Evolutionary conservation across 1,140 invertebrate species (phyloP).

Genomic region (Magallana ariakensis): DNA sequence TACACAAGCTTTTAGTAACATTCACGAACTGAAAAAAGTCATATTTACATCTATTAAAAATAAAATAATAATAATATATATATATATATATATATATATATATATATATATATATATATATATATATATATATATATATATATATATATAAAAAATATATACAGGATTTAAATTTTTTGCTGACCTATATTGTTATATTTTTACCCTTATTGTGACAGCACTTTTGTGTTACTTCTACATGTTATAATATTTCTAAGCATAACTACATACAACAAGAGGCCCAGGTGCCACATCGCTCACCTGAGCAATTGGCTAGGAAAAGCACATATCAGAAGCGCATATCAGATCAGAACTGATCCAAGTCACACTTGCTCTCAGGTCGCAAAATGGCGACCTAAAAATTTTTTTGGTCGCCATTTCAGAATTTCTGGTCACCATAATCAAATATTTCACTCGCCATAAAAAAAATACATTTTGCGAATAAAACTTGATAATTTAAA

Average conservation of each 20-base stretch:
- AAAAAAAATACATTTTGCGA: too few species aligned
- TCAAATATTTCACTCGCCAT: too few species aligned
- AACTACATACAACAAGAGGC: background rate
- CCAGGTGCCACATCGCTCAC: too few species aligned
- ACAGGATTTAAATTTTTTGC: slow-evolving; percentile 10
- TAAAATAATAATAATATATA: background rate
- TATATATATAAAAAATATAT: too few species aligned
- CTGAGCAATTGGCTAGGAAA: background rate
- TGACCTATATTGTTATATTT: slow-evolving; percentile 5
- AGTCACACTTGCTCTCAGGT: too few species aligned
- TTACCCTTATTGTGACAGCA: slow-evolving; percentile 15
- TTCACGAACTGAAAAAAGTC: background rate
- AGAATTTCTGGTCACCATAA: too few species aligned
- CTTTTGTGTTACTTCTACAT: slow-evolving; percentile 16
- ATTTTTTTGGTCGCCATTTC: too few species aligned
- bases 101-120: too few species aligned
- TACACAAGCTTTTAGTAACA: slow-evolving; percentile 15
- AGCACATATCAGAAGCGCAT: slow-evolving; percentile 14
- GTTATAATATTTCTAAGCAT: slow-evolving; percentile 11
- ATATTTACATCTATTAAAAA: background rate
- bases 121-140: too few species aligned
- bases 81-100: background rate
- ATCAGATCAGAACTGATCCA: background rate
- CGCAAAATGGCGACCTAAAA: too few species aligned
- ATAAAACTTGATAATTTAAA: too few species aligned